These are phyloP conservation scores for Brachionichthys hirsutus DNA, from an alignment of 2,113 vertebrate species.

Conservation along the genomic window DNA sequence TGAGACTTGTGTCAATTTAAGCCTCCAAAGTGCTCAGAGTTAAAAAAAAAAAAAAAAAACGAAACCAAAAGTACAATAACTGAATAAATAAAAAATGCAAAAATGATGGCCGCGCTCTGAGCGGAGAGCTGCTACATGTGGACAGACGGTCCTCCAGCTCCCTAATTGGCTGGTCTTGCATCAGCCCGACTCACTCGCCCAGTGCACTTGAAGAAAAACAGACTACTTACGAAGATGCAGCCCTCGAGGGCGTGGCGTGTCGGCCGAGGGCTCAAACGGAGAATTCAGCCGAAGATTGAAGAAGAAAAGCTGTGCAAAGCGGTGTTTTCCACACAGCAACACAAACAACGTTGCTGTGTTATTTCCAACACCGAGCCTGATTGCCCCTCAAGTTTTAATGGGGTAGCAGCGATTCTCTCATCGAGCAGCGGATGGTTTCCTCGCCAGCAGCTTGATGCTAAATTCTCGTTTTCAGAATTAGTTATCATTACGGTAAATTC, in stretches of 20 bases:
- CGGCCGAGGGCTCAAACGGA: not conserved
- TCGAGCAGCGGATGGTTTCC: constrained; percentile 12
- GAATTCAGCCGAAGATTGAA: not conserved
- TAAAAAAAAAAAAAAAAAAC: not conserved
- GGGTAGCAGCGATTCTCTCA: constrained; percentile 36
- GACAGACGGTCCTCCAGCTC: constrained; percentile 40
- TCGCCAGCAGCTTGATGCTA: constrained; percentile 10
- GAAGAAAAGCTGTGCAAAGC: constrained; percentile 1
- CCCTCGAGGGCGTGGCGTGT: not conserved
- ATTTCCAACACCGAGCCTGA: constrained; percentile 24
- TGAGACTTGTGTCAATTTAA: constrained; percentile 24
- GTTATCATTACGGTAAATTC: constrained; percentile 2
- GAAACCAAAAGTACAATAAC: too few relatives aligned
- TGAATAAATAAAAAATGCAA: not conserved
- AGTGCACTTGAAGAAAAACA: constrained; percentile 29
- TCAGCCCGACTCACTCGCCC: constrained; percentile 39
- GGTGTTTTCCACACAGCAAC: not conserved
- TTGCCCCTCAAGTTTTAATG: constrained; percentile 43
- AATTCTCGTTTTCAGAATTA: constrained; percentile 3
- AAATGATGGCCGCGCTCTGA: constrained; percentile 17
- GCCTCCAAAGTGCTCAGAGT: constrained; percentile 5
- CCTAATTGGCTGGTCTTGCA: constrained; percentile 43
- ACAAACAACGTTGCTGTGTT: constrained; percentile 6
- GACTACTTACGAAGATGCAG: constrained; percentile 7
- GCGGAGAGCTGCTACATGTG: constrained; percentile 24